A percentile compares a stretch with the other conserved stretches of the same genome.
Evolutionary conservation across 1,140 invertebrate genomes (phyloP).

Genomic region (Diachasmimorpha longicaudata): DNA sequence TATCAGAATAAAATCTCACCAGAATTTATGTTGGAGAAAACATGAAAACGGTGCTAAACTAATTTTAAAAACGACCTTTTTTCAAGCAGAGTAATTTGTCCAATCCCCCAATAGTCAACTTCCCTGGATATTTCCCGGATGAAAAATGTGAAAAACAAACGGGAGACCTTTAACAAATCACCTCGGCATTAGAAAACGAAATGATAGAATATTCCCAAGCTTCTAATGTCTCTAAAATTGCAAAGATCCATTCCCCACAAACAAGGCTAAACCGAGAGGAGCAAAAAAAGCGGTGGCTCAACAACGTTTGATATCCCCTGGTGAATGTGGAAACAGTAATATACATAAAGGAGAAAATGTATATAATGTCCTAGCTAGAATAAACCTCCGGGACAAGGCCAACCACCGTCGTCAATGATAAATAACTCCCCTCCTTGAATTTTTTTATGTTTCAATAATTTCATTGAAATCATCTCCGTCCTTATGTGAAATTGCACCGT

Average conservation of each 20-base stretch:
- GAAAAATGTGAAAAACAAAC: not conserved
- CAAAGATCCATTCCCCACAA: not conserved
- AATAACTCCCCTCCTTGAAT: slow-evolving; percentile 3
- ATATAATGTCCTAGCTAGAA: slow-evolving; percentile 17
- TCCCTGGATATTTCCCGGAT: not conserved
- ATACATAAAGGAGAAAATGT: slow-evolving; percentile 16
- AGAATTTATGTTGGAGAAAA: no score
- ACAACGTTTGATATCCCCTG: not conserved
- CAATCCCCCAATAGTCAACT: not conserved
- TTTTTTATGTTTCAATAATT: not conserved
- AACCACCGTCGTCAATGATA: slow-evolving; percentile 24
- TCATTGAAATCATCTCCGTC: slow-evolving; percentile 18
- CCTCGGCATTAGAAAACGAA: not conserved
- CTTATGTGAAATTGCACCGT: not conserved
- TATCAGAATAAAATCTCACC: no score
- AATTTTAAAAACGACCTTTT: no score
- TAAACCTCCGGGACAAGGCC: slow-evolving; percentile 19
- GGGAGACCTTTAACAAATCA: not conserved
- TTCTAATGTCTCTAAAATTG: not conserved
- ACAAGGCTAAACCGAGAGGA: not conserved
- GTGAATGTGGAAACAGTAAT: slow-evolving; percentile 16
- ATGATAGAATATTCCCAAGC: not conserved
- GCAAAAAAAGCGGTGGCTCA: not conserved
- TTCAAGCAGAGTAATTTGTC: no score
- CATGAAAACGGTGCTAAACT: no score